Percentiles rank a stretch among this genome's conserved stretches.
These are phyloP conservation scores for Alectura lathami DNA, from an alignment of 2,113 vertebrate genomes.

Conservation along the genomic window DNA sequence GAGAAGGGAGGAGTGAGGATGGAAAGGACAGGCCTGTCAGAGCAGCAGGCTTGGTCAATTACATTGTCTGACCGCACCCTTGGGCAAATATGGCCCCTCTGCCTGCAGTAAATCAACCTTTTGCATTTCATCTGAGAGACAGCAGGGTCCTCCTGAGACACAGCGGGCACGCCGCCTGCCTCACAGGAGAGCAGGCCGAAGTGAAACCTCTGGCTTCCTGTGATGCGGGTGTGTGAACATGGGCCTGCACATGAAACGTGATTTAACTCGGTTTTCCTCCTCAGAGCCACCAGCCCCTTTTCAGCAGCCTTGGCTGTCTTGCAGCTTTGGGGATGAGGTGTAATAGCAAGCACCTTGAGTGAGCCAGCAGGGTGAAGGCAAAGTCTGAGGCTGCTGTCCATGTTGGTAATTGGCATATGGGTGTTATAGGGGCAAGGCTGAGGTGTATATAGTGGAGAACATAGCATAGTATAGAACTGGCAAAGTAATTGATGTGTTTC, in stretches of 20 bases:
- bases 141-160: background rate
- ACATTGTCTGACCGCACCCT: background rate
- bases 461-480: background rate
- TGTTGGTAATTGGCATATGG: background rate
- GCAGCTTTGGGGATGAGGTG: background rate
- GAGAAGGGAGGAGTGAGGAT: background rate
- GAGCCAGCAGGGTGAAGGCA: background rate
- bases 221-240: fast-evolving
- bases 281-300: background rate
- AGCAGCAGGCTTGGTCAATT: background rate
- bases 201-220: background rate
- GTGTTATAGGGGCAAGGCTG: background rate
- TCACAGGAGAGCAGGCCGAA: background rate
- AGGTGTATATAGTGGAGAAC: background rate
- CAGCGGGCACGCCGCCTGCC: background rate
- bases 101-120: background rate
- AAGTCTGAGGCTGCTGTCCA: background rate
- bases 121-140: fast-evolving
- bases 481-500: background rate
- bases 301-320: fast-evolving
- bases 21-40: background rate
- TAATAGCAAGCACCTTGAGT: background rate
- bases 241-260: fast-evolving
- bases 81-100: background rate
- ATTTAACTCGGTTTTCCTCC: background rate